These are phyloP conservation scores for Radopholus similis DNA, from an alignment of 1,140 invertebrate genomes.

Conservation along the genomic window DNA sequence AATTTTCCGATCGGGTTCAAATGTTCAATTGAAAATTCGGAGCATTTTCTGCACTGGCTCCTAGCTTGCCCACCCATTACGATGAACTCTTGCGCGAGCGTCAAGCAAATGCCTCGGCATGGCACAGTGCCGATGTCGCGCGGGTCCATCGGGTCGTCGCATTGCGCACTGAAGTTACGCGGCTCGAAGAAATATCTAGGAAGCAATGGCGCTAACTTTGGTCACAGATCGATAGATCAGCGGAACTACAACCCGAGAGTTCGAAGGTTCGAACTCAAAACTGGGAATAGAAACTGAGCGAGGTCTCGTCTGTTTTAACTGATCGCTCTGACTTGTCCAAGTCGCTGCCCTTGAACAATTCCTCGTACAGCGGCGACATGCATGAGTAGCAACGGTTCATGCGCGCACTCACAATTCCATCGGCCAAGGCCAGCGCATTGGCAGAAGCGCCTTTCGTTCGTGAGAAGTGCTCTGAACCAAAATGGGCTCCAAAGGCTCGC, in stretches of 20 bases:
- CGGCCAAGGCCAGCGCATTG: background rate
- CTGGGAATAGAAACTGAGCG: background rate
- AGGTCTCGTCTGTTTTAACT: background rate
- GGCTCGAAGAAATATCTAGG: conserved; percentile 43
- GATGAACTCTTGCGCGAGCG: conserved; percentile 40
- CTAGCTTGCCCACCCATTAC: conserved; percentile 44
- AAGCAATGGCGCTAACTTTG: background rate
- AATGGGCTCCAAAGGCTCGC: background rate
- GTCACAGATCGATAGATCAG: no score
- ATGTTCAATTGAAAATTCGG: background rate
- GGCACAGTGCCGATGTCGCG: conserved; percentile 31
- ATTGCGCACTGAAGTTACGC: conserved; percentile 37
- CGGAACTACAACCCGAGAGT: no score
- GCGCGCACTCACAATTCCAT: conserved; percentile 3
- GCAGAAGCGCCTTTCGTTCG: conserved; percentile 12
- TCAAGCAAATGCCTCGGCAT: conserved; percentile 43
- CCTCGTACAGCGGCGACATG: conserved; percentile 41
- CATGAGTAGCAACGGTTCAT: conserved; percentile 44
- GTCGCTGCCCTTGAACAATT: conserved; percentile 34
- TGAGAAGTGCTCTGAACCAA: background rate
- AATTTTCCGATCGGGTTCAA: background rate
- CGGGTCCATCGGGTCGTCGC: conserved; percentile 38
- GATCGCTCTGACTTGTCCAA: conserved; percentile 31
- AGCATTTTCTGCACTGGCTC: no score
- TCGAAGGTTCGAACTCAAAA: background rate